Conservation (phyloP, 2,888 invertebrate species). For the Drosophila mayaguana region DNA sequence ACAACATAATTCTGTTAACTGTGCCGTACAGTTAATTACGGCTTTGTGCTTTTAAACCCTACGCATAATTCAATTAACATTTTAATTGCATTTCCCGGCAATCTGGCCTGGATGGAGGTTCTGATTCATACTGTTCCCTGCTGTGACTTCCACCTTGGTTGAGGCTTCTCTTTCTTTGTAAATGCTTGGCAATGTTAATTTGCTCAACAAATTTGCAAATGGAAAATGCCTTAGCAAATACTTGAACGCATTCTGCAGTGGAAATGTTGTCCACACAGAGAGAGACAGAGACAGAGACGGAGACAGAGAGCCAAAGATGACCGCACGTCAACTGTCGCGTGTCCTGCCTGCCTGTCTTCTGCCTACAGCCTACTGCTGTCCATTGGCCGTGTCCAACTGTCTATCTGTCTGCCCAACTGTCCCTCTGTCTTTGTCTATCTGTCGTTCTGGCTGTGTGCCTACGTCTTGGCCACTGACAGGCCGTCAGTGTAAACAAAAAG, state of each 20-base stretch:
- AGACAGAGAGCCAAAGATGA: background rate
- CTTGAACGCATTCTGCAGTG: slow-evolving; percentile 38
- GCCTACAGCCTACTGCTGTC: slow-evolving; percentile 31
- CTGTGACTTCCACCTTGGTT: background rate
- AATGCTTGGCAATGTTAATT: slow-evolving; percentile 57
- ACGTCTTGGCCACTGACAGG: slow-evolving; percentile 74
- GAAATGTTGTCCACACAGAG: slow-evolving; percentile 44
- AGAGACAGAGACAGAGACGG: background rate
- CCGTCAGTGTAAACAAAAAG: slow-evolving; percentile 72
- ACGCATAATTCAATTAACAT: background rate
- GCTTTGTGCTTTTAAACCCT: background rate
- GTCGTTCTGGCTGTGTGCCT: slow-evolving; percentile 59
- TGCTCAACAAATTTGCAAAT: slow-evolving; percentile 69
- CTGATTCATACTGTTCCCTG: background rate
- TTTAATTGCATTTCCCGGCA: slow-evolving; percentile 15
- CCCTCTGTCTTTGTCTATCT: slow-evolving; percentile 22
- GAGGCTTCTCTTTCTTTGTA: slow-evolving; percentile 11
- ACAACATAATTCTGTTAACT: slow-evolving; percentile 11
- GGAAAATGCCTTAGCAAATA: slow-evolving; percentile 62
- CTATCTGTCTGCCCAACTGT: slow-evolving; percentile 11
- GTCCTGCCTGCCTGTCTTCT: slow-evolving; percentile 38
- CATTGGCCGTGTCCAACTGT: slow-evolving; percentile 24
- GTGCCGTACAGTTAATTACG: background rate
- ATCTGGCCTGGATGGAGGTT: background rate
- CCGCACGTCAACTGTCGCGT: slow-evolving; percentile 71